These are phyloP conservation scores for Pseudomyrmex concolor DNA, from an alignment of 1,140 invertebrate genomes.

Conservation along the genomic window DNA sequence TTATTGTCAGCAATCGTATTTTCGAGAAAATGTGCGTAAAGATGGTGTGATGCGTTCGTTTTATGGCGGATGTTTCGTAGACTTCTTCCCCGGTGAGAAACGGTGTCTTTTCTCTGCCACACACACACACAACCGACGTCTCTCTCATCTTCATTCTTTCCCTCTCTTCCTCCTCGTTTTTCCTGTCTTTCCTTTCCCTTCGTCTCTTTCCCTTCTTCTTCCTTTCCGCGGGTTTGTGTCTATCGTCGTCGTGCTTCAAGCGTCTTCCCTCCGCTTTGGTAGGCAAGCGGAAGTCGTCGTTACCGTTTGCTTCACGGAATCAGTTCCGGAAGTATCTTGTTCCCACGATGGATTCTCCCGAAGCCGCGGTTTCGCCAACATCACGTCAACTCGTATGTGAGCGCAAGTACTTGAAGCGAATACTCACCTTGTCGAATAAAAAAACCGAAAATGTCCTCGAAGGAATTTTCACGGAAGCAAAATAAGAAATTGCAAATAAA, in stretches of 20 bases:
- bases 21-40: constrained; percentile 32
- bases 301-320: constrained; percentile 74
- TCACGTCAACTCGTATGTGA: constrained; percentile 11
- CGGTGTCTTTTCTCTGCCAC: constrained; percentile 54
- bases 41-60: constrained; percentile 43
- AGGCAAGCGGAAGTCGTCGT: constrained; percentile 75
- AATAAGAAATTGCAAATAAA: neutral
- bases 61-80: constrained; percentile 52
- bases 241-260: constrained; percentile 45
- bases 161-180: constrained; percentile 11
- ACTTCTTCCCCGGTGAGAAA: constrained; percentile 32
- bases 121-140: constrained; percentile 55
- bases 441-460: too few species aligned
- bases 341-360: constrained; percentile 72
- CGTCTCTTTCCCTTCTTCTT: neutral
- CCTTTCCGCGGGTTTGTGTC: constrained; percentile 22
- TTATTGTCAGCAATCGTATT: constrained; percentile 6
- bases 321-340: constrained; percentile 74
- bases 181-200: neutral
- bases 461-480: neutral
- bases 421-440: too few species aligned
- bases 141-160: constrained; percentile 58
- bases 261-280: constrained; percentile 59
- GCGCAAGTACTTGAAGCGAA: neutral
- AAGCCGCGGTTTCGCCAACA: constrained; percentile 38